A percentile compares a stretch with the other conserved stretches of the same genome.
Conservation (phyloP, 2,797 vertebrate genomes). For the Dromococcyx pavoninus region DNA sequence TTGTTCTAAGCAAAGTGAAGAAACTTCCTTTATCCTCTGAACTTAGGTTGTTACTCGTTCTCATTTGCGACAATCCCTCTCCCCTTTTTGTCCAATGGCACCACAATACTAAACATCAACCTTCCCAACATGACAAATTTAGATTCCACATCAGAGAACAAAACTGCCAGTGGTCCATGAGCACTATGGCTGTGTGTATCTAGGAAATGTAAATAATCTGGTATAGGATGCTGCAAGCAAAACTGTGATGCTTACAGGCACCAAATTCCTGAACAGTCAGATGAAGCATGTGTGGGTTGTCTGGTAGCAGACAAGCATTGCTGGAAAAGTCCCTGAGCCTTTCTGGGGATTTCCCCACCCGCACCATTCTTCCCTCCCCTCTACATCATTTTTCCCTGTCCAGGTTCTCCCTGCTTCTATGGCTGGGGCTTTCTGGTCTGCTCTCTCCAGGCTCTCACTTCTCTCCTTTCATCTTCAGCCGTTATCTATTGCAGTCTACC, state of each 20-base stretch:
- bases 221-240: neutral
- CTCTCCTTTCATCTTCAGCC: neutral
- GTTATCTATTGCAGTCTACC: neutral
- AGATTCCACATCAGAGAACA: neutral
- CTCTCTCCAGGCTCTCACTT: neutral
- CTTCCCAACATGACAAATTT: neutral
- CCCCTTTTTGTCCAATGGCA: neutral
- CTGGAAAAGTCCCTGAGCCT: neutral
- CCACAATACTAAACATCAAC: neutral
- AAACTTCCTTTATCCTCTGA: neutral
- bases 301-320: neutral
- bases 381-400: neutral
- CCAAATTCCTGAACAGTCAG: neutral
- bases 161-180: neutral
- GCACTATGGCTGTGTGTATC: neutral
- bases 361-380: neutral
- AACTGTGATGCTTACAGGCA: neutral
- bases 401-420: neutral
- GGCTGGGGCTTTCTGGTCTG: neutral
- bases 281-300: neutral
- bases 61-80: neutral
- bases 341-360: neutral
- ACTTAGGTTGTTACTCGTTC: neutral
- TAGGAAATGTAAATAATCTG: neutral
- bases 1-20: neutral